Percentiles rank a stretch among this genome's conserved stretches.
phyloP scores from a whole-genome alignment of 1,140 invertebrate species.

The Trachymyrmex septentrionalis region DNA sequence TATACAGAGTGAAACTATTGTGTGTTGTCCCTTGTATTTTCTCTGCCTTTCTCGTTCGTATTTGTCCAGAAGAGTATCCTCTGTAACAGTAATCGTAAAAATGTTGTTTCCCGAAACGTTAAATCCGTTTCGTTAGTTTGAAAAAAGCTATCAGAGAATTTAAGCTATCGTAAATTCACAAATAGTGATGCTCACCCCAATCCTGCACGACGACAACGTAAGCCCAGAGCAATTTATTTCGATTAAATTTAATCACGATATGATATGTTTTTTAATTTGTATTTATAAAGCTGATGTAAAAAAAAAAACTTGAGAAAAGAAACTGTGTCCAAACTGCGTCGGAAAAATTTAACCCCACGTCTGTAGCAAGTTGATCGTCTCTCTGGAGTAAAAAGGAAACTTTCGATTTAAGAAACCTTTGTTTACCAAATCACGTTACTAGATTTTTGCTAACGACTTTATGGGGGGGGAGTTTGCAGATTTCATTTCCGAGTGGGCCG shows the following conservation, averaged over 20 bases:
- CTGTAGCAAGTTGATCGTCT: neutral
- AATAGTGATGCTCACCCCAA: neutral
- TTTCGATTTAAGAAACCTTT: constrained; percentile 25
- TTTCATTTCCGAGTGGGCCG: constrained; percentile 76
- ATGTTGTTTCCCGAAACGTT: constrained; percentile 8
- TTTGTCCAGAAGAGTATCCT: neutral
- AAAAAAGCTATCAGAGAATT: constrained; percentile 5
- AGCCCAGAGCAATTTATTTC: constrained; percentile 7
- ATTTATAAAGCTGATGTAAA: neutral
- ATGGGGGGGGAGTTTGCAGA: constrained; percentile 61
- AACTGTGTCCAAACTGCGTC: neutral
- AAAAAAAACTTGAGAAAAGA: neutral
- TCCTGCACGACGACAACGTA: neutral
- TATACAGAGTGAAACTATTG: neutral
- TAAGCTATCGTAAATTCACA: neutral
- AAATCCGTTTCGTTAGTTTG: constrained; percentile 8
- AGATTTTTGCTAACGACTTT: constrained; percentile 56
- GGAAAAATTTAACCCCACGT: neutral
- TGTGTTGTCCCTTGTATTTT: neutral
- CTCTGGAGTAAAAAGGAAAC: neutral
- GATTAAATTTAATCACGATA: constrained; percentile 17
- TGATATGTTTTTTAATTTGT: neutral
- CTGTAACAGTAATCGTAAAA: constrained; percentile 19
- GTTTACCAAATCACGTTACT: constrained; percentile 33
- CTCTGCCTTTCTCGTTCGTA: neutral